These are phyloP conservation scores for Ennomos fuscantarius DNA, from an alignment of 2,888 invertebrate species.

Conservation along the genomic window DNA sequence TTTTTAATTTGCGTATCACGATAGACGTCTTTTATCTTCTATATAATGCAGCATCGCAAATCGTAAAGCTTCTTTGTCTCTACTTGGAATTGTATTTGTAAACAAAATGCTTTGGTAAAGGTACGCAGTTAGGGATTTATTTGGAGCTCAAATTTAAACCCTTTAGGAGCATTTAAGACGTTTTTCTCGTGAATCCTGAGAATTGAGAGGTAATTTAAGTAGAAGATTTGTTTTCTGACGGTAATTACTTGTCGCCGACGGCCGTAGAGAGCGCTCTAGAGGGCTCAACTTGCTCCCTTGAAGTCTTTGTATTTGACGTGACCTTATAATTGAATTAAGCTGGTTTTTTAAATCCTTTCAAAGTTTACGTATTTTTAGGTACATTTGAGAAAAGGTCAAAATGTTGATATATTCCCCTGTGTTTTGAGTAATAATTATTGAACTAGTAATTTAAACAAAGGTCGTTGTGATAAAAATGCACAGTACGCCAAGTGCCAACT, in stretches of 20 bases:
- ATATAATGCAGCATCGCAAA: too few species aligned
- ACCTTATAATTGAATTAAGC: conserved; percentile 37
- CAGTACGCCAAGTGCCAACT: not conserved
- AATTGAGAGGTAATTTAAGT: conserved; percentile 54
- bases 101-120: not conserved
- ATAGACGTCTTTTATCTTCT: too few species aligned
- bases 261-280: conserved; percentile 30
- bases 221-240: conserved; percentile 48
- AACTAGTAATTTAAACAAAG: too few species aligned
- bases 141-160: conserved; percentile 22
- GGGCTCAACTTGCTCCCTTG: conserved; percentile 32
- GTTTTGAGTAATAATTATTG: too few species aligned
- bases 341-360: conserved; percentile 29
- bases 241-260: conserved; percentile 46
- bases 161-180: conserved; percentile 19
- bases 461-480: not conserved
- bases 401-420: conserved; percentile 1
- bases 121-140: conserved; percentile 6
- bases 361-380: conserved; percentile 16
- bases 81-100: too few species aligned
- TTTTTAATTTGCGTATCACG: too few species aligned
- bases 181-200: conserved; percentile 28
- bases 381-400: conserved; percentile 7
- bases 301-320: conserved; percentile 36
- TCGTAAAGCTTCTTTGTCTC: too few species aligned